Base-by-base conservation (phyloP, 2,797 vertebrate species). In the Hapalemur alaotrensis region DNA sequence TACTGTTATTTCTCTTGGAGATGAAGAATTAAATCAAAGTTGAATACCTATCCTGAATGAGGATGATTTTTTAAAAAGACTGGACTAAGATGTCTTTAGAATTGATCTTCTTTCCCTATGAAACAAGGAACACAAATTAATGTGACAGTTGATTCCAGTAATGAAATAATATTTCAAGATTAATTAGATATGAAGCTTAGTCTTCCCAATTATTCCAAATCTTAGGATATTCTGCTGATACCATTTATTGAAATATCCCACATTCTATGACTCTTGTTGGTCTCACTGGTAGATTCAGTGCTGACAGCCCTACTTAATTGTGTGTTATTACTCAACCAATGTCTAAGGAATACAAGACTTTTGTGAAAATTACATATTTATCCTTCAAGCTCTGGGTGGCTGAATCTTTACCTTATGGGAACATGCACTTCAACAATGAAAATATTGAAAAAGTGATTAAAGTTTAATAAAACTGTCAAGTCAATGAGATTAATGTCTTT, bases 391-490 rank as follows among this genome's bases (percentile, higher is more conserved):
- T 87, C 80, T 95, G 0, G 57, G 70, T 97, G 89, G 46, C 72
- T 96, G 69, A 85, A 2, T 10, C 80, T 97, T 94, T 86, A 83
- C 82, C 89, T 96, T 84, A 75, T 17, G 94, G 88, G 79, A 98
- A 97, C 91, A 97, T 80, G 93, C 48, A 54, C 23, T 76, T 96
- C 96, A 92, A 95, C 73, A 94, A 94, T 41, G 8, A n/a, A 89
- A 0, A 38, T 93, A 95, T n/a, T 98, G 50, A 97, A 98, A 96
- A 97, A 13, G 28, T 94, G 69, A 97, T 98, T 98, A 97, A 98
- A 97, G 52, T 97, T 98, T 98, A 96, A 98, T 98, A 95, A 98
- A 98, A 91, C 92, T 97, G 90, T 79, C 94, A 93, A 95, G 52
- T 93, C 84, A 97, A 98, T 97, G 96, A 98, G 95, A 95, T 90